Conservation (phyloP, 2,113 vertebrate species). For the Hoplias malabaricus region DNA sequence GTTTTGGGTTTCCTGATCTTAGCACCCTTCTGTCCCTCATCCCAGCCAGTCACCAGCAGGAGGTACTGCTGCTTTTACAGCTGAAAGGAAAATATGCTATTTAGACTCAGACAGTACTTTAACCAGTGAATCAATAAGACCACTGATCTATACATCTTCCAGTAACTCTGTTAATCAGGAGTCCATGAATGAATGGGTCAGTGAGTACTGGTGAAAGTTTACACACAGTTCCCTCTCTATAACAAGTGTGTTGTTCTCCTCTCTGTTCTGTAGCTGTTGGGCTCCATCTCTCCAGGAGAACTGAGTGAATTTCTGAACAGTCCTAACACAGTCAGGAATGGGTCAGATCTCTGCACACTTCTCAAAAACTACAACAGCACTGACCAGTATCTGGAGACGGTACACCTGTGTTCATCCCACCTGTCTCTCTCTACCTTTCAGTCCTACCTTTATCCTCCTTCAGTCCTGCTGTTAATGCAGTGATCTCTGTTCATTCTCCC, state of each 20-base stretch:
- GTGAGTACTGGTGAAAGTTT: no score
- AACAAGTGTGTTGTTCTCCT: no score
- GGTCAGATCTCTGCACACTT: slow-evolving; percentile 55
- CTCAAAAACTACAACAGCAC: slow-evolving; percentile 59
- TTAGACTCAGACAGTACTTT: neutral
- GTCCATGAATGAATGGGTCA: no score
- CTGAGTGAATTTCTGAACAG: slow-evolving; percentile 55
- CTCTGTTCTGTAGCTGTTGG: slow-evolving; percentile 60
- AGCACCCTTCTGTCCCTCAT: slow-evolving; percentile 49
- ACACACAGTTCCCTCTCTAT: neutral
- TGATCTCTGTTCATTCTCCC: neutral
- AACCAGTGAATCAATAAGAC: neutral
- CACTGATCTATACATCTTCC: no score
- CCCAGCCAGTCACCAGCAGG: neutral
- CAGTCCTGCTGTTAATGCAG: neutral
- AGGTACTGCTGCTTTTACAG: slow-evolving; percentile 27
- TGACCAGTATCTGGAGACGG: slow-evolving; percentile 56
- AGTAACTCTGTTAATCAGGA: no score
- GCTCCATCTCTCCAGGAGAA: slow-evolving; percentile 59
- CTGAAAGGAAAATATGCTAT: neutral
- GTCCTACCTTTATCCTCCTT: no score
- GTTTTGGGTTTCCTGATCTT: slow-evolving; percentile 61
- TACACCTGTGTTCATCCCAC: slow-evolving; percentile 1
- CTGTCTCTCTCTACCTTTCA: no score
- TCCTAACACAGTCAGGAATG: slow-evolving; percentile 43